phyloP scores from a whole-genome alignment of 2,888 invertebrate genomes.

The Lepas anatifera region DNA sequence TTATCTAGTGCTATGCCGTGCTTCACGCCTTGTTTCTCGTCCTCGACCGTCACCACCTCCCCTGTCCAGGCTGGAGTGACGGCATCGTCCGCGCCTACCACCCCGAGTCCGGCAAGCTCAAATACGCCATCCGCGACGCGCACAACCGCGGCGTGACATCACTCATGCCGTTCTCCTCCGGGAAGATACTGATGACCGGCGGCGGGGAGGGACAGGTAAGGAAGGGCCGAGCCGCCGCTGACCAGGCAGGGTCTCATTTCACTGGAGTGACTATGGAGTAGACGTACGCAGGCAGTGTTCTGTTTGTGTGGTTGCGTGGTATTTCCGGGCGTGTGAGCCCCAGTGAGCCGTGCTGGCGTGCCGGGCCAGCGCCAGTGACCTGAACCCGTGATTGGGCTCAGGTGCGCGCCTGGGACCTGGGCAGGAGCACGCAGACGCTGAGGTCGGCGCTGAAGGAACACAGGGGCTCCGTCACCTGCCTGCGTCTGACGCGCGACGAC shows the following conservation, averaged over 20 bases:
- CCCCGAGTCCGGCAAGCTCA: constrained; percentile 55
- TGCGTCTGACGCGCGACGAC: constrained; percentile 62
- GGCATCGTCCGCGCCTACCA: constrained; percentile 36
- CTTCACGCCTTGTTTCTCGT: too few species aligned
- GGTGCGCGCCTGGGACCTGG: constrained; percentile 67
- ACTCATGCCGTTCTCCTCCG: constrained; percentile 56
- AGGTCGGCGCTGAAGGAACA: constrained; percentile 76
- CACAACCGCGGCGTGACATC: constrained; percentile 83
- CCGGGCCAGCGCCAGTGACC: too few species aligned
- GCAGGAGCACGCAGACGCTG: constrained; percentile 50
- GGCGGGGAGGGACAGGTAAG: constrained; percentile 80
- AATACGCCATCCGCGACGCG: constrained; percentile 73
- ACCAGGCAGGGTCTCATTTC: too few species aligned
- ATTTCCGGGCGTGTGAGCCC: too few species aligned
- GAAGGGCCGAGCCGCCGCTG: too few species aligned
- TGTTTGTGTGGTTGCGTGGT: too few species aligned
- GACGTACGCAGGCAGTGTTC: too few species aligned
- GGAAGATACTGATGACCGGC: constrained; percentile 64
- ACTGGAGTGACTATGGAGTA: too few species aligned
- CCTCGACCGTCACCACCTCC: too few species aligned
- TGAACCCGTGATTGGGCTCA: too few species aligned
- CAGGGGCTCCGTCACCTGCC: constrained; percentile 70
- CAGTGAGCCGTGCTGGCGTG: too few species aligned
- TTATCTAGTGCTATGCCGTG: too few species aligned
- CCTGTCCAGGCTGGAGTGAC: constrained; percentile 41